These are phyloP conservation scores for Hartigia nigra DNA, from an alignment of 2,888 invertebrate species.

Conservation along the genomic window DNA sequence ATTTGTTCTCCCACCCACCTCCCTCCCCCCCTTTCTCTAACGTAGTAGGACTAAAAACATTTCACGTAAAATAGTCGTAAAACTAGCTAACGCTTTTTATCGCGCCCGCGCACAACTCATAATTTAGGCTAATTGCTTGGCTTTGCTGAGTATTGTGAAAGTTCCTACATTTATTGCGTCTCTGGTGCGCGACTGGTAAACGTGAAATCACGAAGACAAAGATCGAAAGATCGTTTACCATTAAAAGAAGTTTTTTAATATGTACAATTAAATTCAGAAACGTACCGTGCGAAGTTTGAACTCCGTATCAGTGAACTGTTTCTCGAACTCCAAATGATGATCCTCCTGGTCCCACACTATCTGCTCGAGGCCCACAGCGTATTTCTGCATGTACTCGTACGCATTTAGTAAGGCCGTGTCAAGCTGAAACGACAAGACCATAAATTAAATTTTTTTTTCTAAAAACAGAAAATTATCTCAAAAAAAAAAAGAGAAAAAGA, in stretches of 20 bases:
- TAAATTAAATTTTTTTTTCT: not conserved
- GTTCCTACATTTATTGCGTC: slow-evolving; percentile 11
- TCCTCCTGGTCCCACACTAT: slow-evolving; percentile 73
- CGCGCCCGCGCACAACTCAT: slow-evolving; percentile 22
- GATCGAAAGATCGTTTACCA: slow-evolving; percentile 26
- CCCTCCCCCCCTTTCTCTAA: not conserved
- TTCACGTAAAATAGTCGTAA: slow-evolving; percentile 48
- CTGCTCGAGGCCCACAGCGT: slow-evolving; percentile 78
- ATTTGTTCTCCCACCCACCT: too few relatives aligned
- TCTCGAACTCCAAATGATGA: slow-evolving; percentile 65
- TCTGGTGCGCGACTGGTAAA: not conserved
- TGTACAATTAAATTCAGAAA: slow-evolving; percentile 18
- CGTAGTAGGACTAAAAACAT: not conserved
- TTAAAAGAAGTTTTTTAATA: slow-evolving; percentile 22
- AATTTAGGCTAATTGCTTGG: slow-evolving; percentile 35
- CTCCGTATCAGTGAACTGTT: slow-evolving; percentile 72
- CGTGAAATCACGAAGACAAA: slow-evolving; percentile 23
- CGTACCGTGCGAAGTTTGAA: slow-evolving; percentile 71
- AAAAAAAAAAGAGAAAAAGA: slow-evolving; percentile 1
- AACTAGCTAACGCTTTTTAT: slow-evolving; percentile 39
- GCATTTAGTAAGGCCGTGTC: slow-evolving; percentile 70
- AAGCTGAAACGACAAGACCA: slow-evolving; percentile 62
- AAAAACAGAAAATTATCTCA: not conserved
- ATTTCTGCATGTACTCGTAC: slow-evolving; percentile 77
- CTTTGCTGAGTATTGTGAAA: slow-evolving; percentile 36